Base-by-base conservation (phyloP, 2,888 invertebrate species). In the Mantis religiosa region DNA sequence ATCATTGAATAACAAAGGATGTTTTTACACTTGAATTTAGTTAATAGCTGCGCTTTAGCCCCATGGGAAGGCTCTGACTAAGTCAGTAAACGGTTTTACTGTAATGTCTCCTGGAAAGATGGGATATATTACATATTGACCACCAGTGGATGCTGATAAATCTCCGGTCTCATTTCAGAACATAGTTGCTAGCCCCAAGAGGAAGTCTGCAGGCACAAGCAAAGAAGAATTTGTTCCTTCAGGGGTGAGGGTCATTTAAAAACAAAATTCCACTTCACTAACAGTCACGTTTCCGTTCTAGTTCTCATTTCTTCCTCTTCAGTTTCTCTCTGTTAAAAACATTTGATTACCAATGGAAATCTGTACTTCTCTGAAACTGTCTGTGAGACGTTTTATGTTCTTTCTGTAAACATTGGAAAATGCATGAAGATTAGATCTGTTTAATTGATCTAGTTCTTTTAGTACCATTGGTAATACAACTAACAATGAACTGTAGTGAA, bases 171-270 rank as follows among this genome's bases (percentile, higher is more conserved):
- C 82, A 87, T 87, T 87, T 82, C 87, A 87, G 87, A 87, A 82
- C 82, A 25, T 86, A 86, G 30, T 86, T 86, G 86, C 86, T 86
- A 86, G 30, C 81, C 86, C 86, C 28, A 87, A 28, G 87, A 87
- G 82, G 87, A 87, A 82, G 82, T 41, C 87, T 34, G 30, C 87
- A 30, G 82, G 81, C 54, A 82, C 82, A 82, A 82, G 87, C 82
- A 87, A 87, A 87, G 87, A 87, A 87, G 87, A 87, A 82, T 82
- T 81, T 34, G 34, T 87, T 87, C 30, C 87, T 82, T 87, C 87
- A 34, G 87, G 87, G 87, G 87, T 87, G 87, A 87, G 87, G 87
- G 87, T 87, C 82, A 87, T 87, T 87, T 54, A 71, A 71, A 71
- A 54, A n/a, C n/a, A 71, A 71, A 71, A 71, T 71, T 71, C 54